A percentile compares a stretch with the other conserved stretches of the same genome.
Evolutionary conservation across 2,888 invertebrate species (phyloP).

Genomic region (Cantharis rustica): DNA sequence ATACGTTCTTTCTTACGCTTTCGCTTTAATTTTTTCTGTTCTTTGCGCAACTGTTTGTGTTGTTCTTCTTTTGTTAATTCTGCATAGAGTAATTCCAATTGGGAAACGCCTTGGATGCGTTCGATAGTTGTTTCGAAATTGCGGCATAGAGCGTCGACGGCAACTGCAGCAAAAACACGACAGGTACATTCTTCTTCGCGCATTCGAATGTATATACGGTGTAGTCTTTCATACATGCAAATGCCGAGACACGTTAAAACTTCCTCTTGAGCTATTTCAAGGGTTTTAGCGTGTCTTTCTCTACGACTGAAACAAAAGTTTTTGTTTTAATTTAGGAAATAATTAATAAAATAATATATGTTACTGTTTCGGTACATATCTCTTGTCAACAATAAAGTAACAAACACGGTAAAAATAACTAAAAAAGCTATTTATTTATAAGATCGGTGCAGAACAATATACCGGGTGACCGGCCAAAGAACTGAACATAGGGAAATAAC

Average conservation of each 20-base stretch:
- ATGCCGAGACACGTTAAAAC: constrained; percentile 93
- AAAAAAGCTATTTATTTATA: too few species aligned
- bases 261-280: constrained; percentile 96
- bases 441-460: too few species aligned
- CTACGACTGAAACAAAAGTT: constrained; percentile 63
- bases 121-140: constrained; percentile 92
- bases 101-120: constrained; percentile 79
- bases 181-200: constrained; percentile 94
- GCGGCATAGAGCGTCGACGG: constrained; percentile 83
- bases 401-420: too few species aligned
- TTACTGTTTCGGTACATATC: too few species aligned
- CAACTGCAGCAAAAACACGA: constrained; percentile 87
- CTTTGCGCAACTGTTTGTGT: constrained; percentile 81
- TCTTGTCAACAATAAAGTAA: too few species aligned
- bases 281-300: constrained; percentile 93
- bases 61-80: constrained; percentile 87
- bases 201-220: constrained; percentile 83
- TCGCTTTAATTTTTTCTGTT: constrained; percentile 83
- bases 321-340: neutral
- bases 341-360: neutral
- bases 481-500: too few species aligned
- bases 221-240: constrained; percentile 88
- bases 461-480: too few species aligned
- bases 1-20: constrained; percentile 73
- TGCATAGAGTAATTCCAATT: constrained; percentile 84